Evolutionary conservation across 1,140 invertebrate genomes (phyloP).

Genomic region (Ceratina japonica): DNA sequence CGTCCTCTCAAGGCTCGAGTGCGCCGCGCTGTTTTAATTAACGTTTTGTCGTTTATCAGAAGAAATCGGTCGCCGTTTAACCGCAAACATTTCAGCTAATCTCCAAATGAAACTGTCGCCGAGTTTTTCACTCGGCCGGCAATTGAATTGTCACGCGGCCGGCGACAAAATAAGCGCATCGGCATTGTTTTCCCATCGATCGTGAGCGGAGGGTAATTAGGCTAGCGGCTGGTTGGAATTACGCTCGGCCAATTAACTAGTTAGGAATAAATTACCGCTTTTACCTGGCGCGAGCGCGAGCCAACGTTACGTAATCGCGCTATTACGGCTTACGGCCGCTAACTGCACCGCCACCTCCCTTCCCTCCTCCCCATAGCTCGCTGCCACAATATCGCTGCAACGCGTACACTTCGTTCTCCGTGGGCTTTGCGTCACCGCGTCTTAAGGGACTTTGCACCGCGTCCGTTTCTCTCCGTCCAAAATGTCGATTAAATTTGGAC

Average conservation of each 20-base stretch:
- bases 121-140: too few relatives aligned
- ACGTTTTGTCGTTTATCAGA: not conserved
- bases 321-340: slow-evolving; percentile 42
- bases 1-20: too few relatives aligned
- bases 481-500: too few relatives aligned
- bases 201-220: slow-evolving; percentile 43
- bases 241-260: slow-evolving; percentile 62
- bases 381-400: slow-evolving; percentile 21
- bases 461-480: not conserved
- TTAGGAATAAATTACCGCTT: slow-evolving; percentile 63
- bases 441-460: slow-evolving; percentile 1
- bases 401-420: slow-evolving; percentile 2
- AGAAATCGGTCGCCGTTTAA: not conserved
- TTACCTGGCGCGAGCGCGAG: slow-evolving; percentile 37
- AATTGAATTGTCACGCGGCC: not conserved
- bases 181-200: slow-evolving; percentile 12
- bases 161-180: not conserved
- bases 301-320: slow-evolving; percentile 58
- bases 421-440: slow-evolving; percentile 37
- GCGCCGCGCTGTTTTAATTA: too few relatives aligned
- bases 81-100: too few relatives aligned
- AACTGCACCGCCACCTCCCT: slow-evolving; percentile 37
- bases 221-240: slow-evolving; percentile 50
- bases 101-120: too few relatives aligned
- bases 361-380: not conserved